A percentile compares a stretch with the other conserved stretches of the same genome.
Evolutionary conservation across 2,888 invertebrate species (phyloP).

Genomic region (Andrena chrysosceles): DNA sequence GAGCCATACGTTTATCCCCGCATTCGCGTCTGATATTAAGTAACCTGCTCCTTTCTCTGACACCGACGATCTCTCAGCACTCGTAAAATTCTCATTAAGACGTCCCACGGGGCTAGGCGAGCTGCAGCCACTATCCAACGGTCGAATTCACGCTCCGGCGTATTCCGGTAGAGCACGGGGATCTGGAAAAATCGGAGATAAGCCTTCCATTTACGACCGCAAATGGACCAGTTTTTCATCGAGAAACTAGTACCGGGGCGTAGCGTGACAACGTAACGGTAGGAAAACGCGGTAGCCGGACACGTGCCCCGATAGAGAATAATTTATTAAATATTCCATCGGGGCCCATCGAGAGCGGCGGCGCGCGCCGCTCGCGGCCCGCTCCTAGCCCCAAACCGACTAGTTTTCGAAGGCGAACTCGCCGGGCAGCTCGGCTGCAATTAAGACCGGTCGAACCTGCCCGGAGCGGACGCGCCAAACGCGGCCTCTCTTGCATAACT

Average conservation of each 20-base stretch:
- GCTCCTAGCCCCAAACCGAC: slow-evolving; percentile 61
- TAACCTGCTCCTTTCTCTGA: slow-evolving; percentile 23
- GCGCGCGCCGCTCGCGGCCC: slow-evolving; percentile 12
- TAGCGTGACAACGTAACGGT: slow-evolving; percentile 8
- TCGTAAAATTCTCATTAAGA: slow-evolving; percentile 13
- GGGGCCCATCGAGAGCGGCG: background rate
- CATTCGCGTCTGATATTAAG: background rate
- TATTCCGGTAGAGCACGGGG: background rate
- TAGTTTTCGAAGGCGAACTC: slow-evolving; percentile 62
- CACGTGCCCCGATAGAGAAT: slow-evolving; percentile 50
- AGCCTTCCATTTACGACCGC: slow-evolving; percentile 13
- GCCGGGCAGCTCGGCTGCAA: slow-evolving; percentile 65
- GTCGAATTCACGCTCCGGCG: slow-evolving; percentile 12
- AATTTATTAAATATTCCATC: slow-evolving; percentile 58
- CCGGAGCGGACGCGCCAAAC: slow-evolving; percentile 67
- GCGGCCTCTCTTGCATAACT: slow-evolving; percentile 73
- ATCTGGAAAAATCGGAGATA: background rate
- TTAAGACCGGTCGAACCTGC: slow-evolving; percentile 79
- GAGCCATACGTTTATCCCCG: background rate
- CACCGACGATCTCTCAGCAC: background rate
- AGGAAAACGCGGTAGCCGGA: slow-evolving; percentile 37
- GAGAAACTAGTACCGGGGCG: slow-evolving; percentile 10
- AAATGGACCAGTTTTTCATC: slow-evolving; percentile 49
- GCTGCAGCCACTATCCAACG: background rate
- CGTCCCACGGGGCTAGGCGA: background rate